Evolutionary conservation across 2,888 invertebrate species (phyloP).

Genomic region (Euzophera pinguis): DNA sequence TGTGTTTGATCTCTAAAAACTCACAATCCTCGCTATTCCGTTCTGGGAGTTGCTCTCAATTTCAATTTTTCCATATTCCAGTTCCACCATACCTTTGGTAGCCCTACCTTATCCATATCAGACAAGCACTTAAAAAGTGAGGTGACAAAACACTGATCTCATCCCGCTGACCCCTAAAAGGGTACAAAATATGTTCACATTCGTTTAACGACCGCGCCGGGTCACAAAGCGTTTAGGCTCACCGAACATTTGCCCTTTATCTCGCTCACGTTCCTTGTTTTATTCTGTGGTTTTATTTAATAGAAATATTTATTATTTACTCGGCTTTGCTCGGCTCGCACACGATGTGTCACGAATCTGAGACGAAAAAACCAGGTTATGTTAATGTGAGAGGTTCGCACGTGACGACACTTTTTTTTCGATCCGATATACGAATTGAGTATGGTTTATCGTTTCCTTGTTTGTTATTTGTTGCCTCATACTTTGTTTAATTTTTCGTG

Average conservation of each 20-base stretch:
- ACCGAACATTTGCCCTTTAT: conserved; percentile 74
- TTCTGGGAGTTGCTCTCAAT: too few relatives aligned
- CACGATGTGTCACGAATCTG: conserved; percentile 77
- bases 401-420: conserved; percentile 61
- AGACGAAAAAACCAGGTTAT: conserved; percentile 70
- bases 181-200: conserved; percentile 72
- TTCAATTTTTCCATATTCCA: too few relatives aligned
- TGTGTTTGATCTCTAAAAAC: too few relatives aligned
- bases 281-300: conserved; percentile 51
- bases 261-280: conserved; percentile 77
- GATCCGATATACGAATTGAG: conserved; percentile 43
- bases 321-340: conserved; percentile 54
- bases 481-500: conserved; percentile 21
- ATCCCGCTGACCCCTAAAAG: conserved; percentile 44
- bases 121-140: not conserved
- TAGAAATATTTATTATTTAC: conserved; percentile 80
- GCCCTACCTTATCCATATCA: too few relatives aligned
- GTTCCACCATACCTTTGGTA: too few relatives aligned
- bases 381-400: conserved; percentile 67
- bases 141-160: not conserved
- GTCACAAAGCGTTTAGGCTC: conserved; percentile 69
- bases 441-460: conserved; percentile 29
- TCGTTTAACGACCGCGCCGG: conserved; percentile 71
- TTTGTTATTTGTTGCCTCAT: conserved; percentile 29
- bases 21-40: too few relatives aligned